Evolutionary conservation across 2,113 vertebrate genomes (phyloP), one percentile per base, ranked within the genome.

Genomic region (Cepphus grylle): DNA sequence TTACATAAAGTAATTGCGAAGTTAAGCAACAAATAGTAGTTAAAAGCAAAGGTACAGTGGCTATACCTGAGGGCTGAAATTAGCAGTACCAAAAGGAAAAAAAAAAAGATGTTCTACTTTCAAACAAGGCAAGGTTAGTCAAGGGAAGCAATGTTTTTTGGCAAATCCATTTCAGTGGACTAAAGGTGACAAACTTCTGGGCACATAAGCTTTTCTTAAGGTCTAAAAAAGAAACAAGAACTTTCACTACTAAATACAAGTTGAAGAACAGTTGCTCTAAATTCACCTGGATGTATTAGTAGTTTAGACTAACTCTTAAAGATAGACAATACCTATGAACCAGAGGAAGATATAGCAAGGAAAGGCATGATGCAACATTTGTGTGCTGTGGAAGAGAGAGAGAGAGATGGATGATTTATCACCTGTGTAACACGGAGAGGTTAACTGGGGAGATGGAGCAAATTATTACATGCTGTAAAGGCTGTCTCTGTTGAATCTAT

Each of bases 1-100:
- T 96, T 93, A 55, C 80, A 52, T 43, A 67, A 78, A 92, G 81
- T 74, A 93, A 96, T 89, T 89, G 53, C 52, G 16, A 94, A 81
- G 83, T 94, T 91, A 94, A 94, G 73, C 69, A 94, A 76, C 77
- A 94, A 81, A 27, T 6, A 93, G 55, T 14, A 65, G 50, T 73
- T 90, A 56, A 79, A 81, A 83, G 85, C 43, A 79, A 36, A 93
- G 49, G 42, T 78, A 6, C 2, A 20, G 82, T 3, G 58, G 53
- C 72, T 83, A 1, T 66, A 45, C 76, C 67, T 1, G 3, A 47
- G 67, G 82, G 79, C 90, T 94, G 63, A 70, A 86, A 66, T 86
- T 47, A 84, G 26, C 47, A 67, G 74, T 73, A 47, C 18, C 34
- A 34, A n/a, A 67, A 70, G 49, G 25, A 21, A 26, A 40, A 55